Percentiles rank a stretch among this genome's conserved stretches.
Evolutionary conservation across 2,888 invertebrate species (phyloP).

Genomic region (Dynastes grantii): DNA sequence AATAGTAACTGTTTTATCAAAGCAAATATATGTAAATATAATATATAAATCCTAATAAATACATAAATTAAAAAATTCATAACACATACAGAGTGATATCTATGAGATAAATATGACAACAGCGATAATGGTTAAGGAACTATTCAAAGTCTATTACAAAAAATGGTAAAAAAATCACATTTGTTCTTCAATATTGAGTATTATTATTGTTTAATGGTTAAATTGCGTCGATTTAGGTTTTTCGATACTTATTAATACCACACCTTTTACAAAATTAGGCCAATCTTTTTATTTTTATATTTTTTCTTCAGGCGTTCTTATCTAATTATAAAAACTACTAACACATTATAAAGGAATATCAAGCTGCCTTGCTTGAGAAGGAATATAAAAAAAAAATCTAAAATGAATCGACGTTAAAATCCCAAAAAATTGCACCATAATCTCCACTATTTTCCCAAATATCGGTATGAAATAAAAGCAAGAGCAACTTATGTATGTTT

Average conservation of each 20-base stretch:
- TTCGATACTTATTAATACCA: conserved; percentile 59
- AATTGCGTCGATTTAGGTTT: conserved; percentile 57
- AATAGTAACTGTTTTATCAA: conserved; percentile 41
- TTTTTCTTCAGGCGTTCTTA: conserved; percentile 32
- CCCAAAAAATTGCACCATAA: conserved; percentile 48
- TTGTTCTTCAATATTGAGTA: conserved; percentile 64
- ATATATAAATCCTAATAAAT: conserved; percentile 49
- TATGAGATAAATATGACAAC: conserved; percentile 53
- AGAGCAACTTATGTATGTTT: conserved; percentile 47
- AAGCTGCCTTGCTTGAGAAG: conserved; percentile 51
- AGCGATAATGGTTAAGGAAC: conserved; percentile 57
- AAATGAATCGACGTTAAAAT: conserved; percentile 18
- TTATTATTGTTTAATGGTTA: conserved; percentile 59
- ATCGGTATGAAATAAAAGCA: conserved; percentile 40
- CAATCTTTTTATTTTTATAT: conserved; percentile 43
- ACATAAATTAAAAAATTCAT: conserved; percentile 52
- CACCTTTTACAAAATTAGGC: conserved; percentile 56
- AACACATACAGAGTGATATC: conserved; percentile 48
- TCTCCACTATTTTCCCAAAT: conserved; percentile 18
- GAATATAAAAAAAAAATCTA: conserved; percentile 22
- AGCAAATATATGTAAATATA: conserved; percentile 49
- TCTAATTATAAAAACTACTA: conserved; percentile 47
- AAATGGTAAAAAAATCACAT: conserved; percentile 63
- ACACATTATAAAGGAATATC: conserved; percentile 52
- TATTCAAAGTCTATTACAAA: conserved; percentile 58